Percentiles rank a stretch among this genome's conserved stretches.
Evolutionary conservation across 2,113 vertebrate genomes (phyloP).

Genomic region (Carollia perspicillata): DNA sequence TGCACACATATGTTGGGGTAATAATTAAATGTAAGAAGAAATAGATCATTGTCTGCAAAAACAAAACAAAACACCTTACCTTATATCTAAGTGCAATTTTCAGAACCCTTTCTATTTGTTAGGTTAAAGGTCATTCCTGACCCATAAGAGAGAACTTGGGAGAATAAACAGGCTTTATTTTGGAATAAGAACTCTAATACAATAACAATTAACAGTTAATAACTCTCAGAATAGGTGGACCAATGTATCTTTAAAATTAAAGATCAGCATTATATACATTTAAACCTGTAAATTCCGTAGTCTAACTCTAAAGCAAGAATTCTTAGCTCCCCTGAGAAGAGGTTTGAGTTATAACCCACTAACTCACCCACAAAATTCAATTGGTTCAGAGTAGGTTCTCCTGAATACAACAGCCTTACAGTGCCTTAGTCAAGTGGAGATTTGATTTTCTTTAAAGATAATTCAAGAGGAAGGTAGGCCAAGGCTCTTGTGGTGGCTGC

Average conservation of each 20-base stretch:
- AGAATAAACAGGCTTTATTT: neutral
- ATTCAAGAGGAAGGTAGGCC: neutral
- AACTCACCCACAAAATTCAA: neutral
- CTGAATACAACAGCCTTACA: neutral
- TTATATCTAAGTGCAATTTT: too few species aligned
- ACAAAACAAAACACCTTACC: too few species aligned
- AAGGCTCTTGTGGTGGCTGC: neutral
- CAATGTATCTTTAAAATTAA: neutral
- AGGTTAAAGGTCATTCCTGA: conserved; percentile 4
- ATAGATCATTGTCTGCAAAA: neutral
- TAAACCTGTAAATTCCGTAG: neutral
- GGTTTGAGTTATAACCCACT: neutral
- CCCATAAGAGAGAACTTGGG: neutral
- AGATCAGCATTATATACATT: neutral
- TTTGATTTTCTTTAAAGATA: neutral
- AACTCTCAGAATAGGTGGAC: neutral
- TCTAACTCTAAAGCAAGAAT: neutral
- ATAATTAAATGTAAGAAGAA: neutral
- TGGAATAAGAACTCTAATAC: neutral
- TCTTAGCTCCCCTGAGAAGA: neutral
- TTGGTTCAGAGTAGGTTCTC: neutral
- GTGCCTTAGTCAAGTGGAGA: neutral
- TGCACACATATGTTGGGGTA: neutral
- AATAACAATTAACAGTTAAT: neutral
- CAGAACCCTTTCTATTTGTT: neutral